phyloP scores from a whole-genome alignment of 1,140 invertebrate genomes.

The Halotydeus destructor region DNA sequence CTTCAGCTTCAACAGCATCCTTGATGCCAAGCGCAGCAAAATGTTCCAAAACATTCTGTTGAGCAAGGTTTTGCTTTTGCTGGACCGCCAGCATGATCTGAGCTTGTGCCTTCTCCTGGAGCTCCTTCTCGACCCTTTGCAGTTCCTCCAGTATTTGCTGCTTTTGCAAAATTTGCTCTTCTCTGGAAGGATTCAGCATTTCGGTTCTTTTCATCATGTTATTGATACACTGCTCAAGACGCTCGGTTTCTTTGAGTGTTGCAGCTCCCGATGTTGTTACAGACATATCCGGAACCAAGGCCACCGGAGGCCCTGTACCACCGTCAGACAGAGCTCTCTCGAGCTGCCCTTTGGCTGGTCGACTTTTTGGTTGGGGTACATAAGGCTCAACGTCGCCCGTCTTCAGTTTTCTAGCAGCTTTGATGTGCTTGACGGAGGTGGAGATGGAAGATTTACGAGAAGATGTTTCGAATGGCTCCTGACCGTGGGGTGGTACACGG shows the following conservation, averaged over 20 bases:
- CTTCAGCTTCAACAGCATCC: neutral
- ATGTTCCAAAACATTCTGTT: constrained; percentile 14
- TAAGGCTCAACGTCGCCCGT: constrained; percentile 5
- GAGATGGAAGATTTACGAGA: too few relatives aligned
- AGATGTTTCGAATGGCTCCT: too few relatives aligned
- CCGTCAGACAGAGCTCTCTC: constrained; percentile 8
- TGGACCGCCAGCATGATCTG: constrained; percentile 13
- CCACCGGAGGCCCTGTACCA: constrained; percentile 2
- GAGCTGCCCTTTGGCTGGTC: neutral
- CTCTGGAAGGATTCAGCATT: constrained; percentile 24
- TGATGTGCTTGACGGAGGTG: too few relatives aligned
- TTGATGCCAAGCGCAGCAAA: neutral
- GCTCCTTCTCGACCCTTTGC: constrained; percentile 47
- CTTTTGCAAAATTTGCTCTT: constrained; percentile 45
- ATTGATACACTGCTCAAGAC: constrained; percentile 25
- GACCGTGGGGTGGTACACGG: too few relatives aligned
- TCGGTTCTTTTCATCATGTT: constrained; percentile 26
- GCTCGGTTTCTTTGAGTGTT: constrained; percentile 24
- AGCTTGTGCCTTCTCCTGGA: constrained; percentile 37
- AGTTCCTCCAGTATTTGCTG: constrained; percentile 55
- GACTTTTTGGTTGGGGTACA: constrained; percentile 6
- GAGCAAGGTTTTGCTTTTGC: constrained; percentile 9
- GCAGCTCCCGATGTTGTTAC: constrained; percentile 9
- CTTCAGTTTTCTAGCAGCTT: too few relatives aligned
- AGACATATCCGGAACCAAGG: constrained; percentile 1